Conservation (phyloP, 2,888 invertebrate species). For the Pseudoips prasinana region DNA sequence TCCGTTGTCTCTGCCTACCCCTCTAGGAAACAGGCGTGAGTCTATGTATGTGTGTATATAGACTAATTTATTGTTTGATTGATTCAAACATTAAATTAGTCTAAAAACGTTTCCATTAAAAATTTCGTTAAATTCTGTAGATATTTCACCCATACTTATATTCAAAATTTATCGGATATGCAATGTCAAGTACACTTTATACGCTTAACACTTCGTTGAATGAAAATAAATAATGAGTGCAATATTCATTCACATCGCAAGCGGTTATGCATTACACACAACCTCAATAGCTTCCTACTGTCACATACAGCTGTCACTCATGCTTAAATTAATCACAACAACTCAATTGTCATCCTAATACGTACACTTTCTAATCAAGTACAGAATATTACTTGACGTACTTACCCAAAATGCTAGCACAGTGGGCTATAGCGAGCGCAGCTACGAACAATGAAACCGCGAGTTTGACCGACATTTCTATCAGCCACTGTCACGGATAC, state of each 20-base stretch:
- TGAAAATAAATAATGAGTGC: conserved; percentile 13
- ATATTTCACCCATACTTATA: too few relatives aligned
- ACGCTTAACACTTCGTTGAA: conserved; percentile 7
- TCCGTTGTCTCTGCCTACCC: too few relatives aligned
- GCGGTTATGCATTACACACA: conserved; percentile 26
- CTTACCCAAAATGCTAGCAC: conserved; percentile 75
- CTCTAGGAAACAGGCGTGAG: too few relatives aligned
- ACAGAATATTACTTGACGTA: conserved; percentile 31
- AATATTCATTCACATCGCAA: conserved; percentile 20
- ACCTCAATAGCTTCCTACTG: conserved; percentile 28
- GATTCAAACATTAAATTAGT: too few relatives aligned
- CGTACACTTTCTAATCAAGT: conserved; percentile 27
- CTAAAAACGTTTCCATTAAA: too few relatives aligned
- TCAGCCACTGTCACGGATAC: conserved; percentile 32
- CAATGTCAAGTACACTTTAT: neutral
- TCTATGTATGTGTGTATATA: too few relatives aligned
- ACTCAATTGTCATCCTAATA: conserved; percentile 23
- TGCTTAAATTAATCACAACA: conserved; percentile 23
- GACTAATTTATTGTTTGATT: too few relatives aligned
- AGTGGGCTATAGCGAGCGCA: conserved; percentile 49
- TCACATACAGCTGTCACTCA: conserved; percentile 23
- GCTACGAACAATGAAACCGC: conserved; percentile 57
- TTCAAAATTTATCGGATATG: too few relatives aligned
- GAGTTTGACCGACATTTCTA: conserved; percentile 65
- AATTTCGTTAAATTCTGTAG: too few relatives aligned